Base-by-base conservation (phyloP, 2,888 invertebrate species). In the Ichneumon xanthorius region DNA sequence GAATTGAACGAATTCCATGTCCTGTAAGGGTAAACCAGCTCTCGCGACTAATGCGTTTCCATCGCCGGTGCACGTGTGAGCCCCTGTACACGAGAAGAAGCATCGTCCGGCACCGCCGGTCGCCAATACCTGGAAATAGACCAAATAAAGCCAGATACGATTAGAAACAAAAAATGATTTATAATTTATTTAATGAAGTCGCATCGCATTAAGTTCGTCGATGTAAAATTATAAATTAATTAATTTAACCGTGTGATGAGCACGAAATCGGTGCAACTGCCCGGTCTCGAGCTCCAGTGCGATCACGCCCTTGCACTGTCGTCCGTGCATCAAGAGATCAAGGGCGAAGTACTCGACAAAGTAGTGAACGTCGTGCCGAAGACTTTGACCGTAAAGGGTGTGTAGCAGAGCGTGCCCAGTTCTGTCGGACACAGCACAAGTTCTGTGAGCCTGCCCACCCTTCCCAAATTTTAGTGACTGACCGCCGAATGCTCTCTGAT, bases 1-100 rank as follows among this genome's bases (percentile, higher is more conserved):
- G 95, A 99, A 99, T 95, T 99, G 99, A 79, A 99, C 97, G 93
- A 99, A 99, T 95, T 99, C 99, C 96, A 99, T 96, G 94, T 99
- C 99, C 94, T 99, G 97, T 92, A 97, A 97, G 87, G 98, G 98
- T 55, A 99, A 95, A 16, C 98, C 98, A 81, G 99, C 99, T 85
- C 99, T 96, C 26, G 98, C 96, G 0, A 97, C 96, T 97, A 99
- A 98, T 11, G 98, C 99, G 16, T 97, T 98, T 79, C 99, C 99
- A 94, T 99, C 99, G 75, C 99, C 99, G 0, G 99, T 99, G 94
- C 99, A 99, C 0, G 99, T 98, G 95, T 99, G 99, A 9, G 99
- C 99, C 0, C 98, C 98, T 0, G 99, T 99, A 94, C 99, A 99
- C n/a, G 99, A 99, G 95, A 99, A 99, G 95, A 97, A 99, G 86